Conservation (phyloP, 2,113 vertebrate species). For the Micronisus gabar region DNA sequence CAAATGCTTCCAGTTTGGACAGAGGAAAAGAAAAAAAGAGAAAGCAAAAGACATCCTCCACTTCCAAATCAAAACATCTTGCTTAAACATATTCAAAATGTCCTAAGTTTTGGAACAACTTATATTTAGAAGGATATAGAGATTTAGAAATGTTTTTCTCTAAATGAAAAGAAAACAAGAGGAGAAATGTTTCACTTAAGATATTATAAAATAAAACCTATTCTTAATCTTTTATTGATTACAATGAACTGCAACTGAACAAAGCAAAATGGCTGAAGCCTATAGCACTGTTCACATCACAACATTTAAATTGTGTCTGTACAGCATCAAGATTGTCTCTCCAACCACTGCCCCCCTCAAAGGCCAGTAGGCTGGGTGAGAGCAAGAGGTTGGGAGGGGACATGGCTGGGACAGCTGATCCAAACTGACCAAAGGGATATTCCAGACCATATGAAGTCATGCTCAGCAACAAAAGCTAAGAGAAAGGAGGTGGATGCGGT, state of each 20-base stretch:
- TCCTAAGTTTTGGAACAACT: background rate
- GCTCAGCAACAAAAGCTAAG: background rate
- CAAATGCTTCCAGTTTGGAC: background rate
- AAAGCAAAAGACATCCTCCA: rapidly evolving
- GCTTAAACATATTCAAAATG: background rate
- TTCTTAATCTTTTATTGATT: background rate
- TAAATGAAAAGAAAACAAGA: background rate
- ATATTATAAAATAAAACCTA: background rate
- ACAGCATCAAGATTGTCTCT: background rate
- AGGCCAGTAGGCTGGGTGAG: background rate
- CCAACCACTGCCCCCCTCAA: background rate
- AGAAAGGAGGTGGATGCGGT: background rate
- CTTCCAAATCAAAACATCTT: background rate
- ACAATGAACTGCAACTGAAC: background rate
- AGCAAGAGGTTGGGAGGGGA: background rate
- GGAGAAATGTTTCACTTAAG: background rate
- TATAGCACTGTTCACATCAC: background rate
- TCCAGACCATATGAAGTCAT: background rate
- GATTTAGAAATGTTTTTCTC: background rate
- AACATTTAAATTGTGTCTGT: background rate
- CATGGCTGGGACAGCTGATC: background rate
- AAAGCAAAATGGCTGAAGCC: background rate
- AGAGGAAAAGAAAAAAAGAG: background rate
- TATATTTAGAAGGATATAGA: background rate
- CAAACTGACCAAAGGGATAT: background rate